Conservation (phyloP, 2,888 invertebrate species). For the Heliconius erato region DNA sequence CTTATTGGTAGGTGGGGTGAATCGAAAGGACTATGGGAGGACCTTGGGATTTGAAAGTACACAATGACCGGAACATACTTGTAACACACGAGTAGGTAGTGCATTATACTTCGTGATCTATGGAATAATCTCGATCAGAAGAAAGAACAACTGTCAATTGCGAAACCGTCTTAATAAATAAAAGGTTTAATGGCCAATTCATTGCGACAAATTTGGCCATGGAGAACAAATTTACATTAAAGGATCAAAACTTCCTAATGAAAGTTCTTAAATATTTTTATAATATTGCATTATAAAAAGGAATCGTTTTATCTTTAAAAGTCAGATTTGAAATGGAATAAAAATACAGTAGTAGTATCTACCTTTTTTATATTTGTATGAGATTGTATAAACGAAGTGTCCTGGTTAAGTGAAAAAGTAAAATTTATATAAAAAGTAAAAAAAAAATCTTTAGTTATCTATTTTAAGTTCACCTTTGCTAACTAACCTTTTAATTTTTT, state of each 20-base stretch:
- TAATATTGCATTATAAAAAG: neutral
- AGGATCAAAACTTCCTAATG: neutral
- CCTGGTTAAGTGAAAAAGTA: too few relatives aligned
- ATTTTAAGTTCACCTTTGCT: too few relatives aligned
- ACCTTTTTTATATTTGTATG: too few relatives aligned
- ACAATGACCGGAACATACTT: slow-evolving; percentile 71
- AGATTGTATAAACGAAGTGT: too few relatives aligned
- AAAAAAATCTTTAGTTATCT: too few relatives aligned
- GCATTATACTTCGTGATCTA: slow-evolving; percentile 35
- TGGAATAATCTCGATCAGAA: slow-evolving; percentile 40
- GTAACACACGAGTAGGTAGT: slow-evolving; percentile 43
- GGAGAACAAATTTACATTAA: neutral
- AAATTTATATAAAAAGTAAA: too few relatives aligned
- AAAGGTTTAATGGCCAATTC: slow-evolving; percentile 4
- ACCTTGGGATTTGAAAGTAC: slow-evolving; percentile 80
- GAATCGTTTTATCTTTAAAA: neutral
- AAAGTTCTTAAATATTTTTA: neutral
- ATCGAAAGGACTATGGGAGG: slow-evolving; percentile 60
- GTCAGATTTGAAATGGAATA: neutral
- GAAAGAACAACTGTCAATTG: slow-evolving; percentile 42
- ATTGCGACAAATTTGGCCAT: neutral
- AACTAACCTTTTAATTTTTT: too few relatives aligned
- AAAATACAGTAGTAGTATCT: too few relatives aligned
- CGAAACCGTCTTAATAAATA: neutral
- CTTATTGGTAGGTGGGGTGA: slow-evolving; percentile 62